Base-by-base conservation (phyloP, 2,888 invertebrate genomes). In the Capitulum mitella region DNA sequence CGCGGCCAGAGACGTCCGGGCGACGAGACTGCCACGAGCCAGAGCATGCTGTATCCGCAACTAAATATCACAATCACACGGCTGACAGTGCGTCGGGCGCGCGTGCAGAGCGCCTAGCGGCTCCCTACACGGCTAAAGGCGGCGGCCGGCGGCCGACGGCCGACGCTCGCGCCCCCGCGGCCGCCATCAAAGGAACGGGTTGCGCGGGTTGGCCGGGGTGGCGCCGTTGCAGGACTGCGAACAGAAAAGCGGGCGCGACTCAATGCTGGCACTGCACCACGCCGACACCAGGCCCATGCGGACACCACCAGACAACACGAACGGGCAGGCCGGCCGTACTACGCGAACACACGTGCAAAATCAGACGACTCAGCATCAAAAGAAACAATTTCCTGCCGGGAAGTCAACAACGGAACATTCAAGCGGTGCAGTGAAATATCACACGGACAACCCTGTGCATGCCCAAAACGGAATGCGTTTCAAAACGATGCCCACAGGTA, bases 101-200 rank as follows among this genome's bases (percentile, higher is more conserved):
- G 32, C 61, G 61, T 16, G 8, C 37, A 19, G 16, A 14, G 19
- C 12, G 19, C 12, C 19, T 14, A 14, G 46, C 14, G 46, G 51
- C 51, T 14, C 19, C 51, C 6, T 8, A 14, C n/a, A n/a, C n/a
- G 43, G 43, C 6, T 43, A 12, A 43, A 8, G 43, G 29, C 14
- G 8, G 2, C 29, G 29, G 58, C 22, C 58, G 58, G n/a, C 10
- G n/a, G 58, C 29, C 29, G 58, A 10, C 58, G 3, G 22, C 3
- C 19, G 10, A 51, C 51, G 22, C 51, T 51, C 51, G 51, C 12
- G 51, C 51, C 12, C 5, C 14, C 32, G 16, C 5, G 14, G 32
- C 29, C 34, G 37, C 22, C 70, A 70, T 70, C 70, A 70, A 70
- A 70, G 70, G 70, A 70, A 70, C 32, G 70, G 70, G 70, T 70